phyloP scores from a whole-genome alignment of 2,888 invertebrate genomes.

The Aspidiotus destructor region DNA sequence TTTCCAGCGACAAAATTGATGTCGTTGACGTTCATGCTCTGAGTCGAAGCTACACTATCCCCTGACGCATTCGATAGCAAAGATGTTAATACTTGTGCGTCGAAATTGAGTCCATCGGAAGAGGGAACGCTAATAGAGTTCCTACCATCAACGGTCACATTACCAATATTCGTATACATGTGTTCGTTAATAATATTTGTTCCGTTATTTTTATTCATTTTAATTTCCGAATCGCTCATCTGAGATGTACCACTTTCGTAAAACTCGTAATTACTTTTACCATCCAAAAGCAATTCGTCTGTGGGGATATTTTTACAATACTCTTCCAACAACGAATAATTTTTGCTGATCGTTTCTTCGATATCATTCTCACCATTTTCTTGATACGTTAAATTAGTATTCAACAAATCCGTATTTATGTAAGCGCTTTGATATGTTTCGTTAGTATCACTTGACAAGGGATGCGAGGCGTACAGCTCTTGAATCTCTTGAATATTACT shows the following conservation, averaged over 20 bases:
- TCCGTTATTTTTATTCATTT: constrained; percentile 1
- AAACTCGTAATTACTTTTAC: constrained; percentile 19
- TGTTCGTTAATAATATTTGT: constrained; percentile 14
- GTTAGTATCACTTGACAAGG: background rate
- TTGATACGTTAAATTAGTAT: background rate
- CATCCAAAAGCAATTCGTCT: constrained; percentile 24
- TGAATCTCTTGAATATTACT: constrained; percentile 13
- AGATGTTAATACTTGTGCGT: constrained; percentile 21
- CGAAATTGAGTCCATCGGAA: constrained; percentile 17
- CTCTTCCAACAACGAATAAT: constrained; percentile 23
- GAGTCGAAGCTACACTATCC: background rate
- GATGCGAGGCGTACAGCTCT: constrained; percentile 1
- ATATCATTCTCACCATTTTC: constrained; percentile 16
- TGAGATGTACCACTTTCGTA: constrained; percentile 21
- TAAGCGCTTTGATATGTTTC: background rate
- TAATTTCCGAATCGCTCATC: background rate
- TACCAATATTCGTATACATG: background rate
- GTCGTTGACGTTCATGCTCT: constrained; percentile 12
- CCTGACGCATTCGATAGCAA: constrained; percentile 22
- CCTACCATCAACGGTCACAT: constrained; percentile 4
- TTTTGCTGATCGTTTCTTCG: constrained; percentile 25
- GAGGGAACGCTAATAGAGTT: background rate
- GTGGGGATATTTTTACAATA: constrained; percentile 24
- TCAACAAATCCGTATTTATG: too few species aligned
- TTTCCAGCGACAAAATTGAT: constrained; percentile 5